A percentile compares a stretch with the other conserved stretches of the same genome.
Evolutionary conservation across 2,113 vertebrate genomes (phyloP).

Genomic region (Pogonocichla stellata): DNA sequence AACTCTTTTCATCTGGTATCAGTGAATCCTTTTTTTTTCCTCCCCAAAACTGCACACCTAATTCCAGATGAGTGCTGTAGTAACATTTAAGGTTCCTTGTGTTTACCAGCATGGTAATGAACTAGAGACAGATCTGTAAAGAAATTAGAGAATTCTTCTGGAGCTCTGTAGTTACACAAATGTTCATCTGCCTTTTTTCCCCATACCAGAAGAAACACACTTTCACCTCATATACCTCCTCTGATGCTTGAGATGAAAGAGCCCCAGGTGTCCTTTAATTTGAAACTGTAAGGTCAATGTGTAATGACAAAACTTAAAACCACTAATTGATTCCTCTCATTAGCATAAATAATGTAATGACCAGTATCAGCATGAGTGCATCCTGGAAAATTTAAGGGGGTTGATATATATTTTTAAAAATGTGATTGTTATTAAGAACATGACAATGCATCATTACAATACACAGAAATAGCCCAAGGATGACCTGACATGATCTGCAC

Average conservation of each 20-base stretch:
- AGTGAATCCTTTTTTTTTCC: not conserved
- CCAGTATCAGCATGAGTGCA: not conserved
- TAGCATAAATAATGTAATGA: not conserved
- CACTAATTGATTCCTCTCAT: not conserved
- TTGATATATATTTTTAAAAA: not conserved
- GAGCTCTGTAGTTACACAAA: not conserved
- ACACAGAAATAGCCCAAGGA: not conserved
- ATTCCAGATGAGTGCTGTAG: not conserved
- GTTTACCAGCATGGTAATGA: not conserved
- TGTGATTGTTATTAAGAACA: not conserved
- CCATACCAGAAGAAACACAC: not conserved
- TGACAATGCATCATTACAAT: not conserved
- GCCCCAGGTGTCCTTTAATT: not conserved
- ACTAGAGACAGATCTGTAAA: not conserved
- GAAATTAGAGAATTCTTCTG: not conserved
- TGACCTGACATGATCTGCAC: not conserved
- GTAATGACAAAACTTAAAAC: not conserved
- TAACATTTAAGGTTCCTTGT: not conserved
- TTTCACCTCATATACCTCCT: not conserved
- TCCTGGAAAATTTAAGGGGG: not conserved
- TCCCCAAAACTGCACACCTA: not conserved
- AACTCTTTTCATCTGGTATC: not conserved
- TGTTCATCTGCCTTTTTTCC: not conserved
- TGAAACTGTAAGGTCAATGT: not conserved
- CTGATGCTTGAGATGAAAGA: fast-evolving